Conservation (phyloP, 2,888 invertebrate genomes). For the Dryomyza anilis region DNA sequence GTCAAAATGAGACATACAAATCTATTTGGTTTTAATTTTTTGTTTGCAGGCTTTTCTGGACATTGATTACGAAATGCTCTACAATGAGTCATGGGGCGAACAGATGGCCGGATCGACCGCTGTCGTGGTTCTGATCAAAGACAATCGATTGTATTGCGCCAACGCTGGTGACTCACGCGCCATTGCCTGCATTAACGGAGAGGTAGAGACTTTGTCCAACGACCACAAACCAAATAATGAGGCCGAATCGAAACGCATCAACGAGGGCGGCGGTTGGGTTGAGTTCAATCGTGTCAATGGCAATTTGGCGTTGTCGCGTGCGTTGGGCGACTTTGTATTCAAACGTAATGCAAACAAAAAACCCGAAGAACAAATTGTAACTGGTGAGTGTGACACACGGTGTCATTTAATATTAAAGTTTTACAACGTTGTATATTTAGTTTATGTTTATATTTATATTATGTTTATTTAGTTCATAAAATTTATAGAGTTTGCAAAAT, state of each 20-base stretch:
- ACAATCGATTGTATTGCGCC: constrained; percentile 87
- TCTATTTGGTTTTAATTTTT: constrained; percentile 15
- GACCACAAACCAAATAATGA: constrained; percentile 97
- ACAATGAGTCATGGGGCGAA: constrained; percentile 84
- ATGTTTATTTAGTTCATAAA: no score
- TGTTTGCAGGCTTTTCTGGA: constrained; percentile 79
- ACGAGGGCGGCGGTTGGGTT: constrained; percentile 96
- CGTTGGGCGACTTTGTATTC: constrained; percentile 96
- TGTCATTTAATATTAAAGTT: no score
- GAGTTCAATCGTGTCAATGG: constrained; percentile 98
- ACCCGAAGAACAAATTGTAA: constrained; percentile 95
- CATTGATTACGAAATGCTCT: constrained; percentile 90
- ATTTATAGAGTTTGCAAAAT: no score
- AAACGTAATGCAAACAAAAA: constrained; percentile 86
- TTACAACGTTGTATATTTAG: no score
- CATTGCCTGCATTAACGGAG: constrained; percentile 84
- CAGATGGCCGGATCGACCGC: constrained; percentile 96
- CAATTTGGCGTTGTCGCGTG: constrained; percentile 92
- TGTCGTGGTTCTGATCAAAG: constrained; percentile 82
- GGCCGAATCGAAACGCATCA: constrained; percentile 84
- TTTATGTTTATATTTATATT: no score
- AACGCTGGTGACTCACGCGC: constrained; percentile 98
- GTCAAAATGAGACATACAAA: no score
- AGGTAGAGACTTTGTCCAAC: constrained; percentile 72
- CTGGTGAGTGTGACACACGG: constrained; percentile 78